Conservation (phyloP, 1,140 invertebrate genomes). For the Hycleus cichorii region DNA sequence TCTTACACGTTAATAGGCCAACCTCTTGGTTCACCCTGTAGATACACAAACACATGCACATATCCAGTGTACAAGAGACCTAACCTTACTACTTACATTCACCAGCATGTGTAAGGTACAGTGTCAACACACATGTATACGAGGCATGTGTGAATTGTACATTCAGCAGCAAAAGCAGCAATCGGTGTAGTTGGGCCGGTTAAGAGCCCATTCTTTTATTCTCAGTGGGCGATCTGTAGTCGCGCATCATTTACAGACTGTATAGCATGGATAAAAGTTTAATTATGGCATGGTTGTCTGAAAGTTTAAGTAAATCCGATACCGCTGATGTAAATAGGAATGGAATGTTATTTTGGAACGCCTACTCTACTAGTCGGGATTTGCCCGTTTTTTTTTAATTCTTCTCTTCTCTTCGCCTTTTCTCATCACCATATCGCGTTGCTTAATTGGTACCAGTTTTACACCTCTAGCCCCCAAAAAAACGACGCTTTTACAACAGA, state of each 20-base stretch:
- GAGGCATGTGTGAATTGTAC: constrained; percentile 38
- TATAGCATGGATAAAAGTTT: constrained; percentile 24
- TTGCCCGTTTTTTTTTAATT: neutral
- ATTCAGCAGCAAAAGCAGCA: constrained; percentile 16
- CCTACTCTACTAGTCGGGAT: neutral
- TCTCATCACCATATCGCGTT: neutral
- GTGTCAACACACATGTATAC: constrained; percentile 39
- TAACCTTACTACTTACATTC: constrained; percentile 36
- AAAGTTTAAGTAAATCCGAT: constrained; percentile 24
- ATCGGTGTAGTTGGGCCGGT: neutral
- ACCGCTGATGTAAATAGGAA: constrained; percentile 7
- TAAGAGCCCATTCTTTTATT: constrained; percentile 17
- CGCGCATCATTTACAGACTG: constrained; percentile 11
- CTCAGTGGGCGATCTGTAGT: constrained; percentile 21
- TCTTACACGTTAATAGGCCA: too few species aligned
- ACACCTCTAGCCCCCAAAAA: neutral
- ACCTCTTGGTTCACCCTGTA: too few species aligned
- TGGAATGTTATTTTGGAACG: neutral
- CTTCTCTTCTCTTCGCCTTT: neutral
- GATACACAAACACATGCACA: neutral
- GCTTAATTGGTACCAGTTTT: neutral
- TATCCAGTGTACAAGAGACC: constrained; percentile 16
- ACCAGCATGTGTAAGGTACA: constrained; percentile 37
- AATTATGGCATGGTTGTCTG: constrained; percentile 22
- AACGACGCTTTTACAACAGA: neutral